These are phyloP conservation scores for Apamea epomidion DNA, from an alignment of 2,888 invertebrate species.

Conservation along the genomic window DNA sequence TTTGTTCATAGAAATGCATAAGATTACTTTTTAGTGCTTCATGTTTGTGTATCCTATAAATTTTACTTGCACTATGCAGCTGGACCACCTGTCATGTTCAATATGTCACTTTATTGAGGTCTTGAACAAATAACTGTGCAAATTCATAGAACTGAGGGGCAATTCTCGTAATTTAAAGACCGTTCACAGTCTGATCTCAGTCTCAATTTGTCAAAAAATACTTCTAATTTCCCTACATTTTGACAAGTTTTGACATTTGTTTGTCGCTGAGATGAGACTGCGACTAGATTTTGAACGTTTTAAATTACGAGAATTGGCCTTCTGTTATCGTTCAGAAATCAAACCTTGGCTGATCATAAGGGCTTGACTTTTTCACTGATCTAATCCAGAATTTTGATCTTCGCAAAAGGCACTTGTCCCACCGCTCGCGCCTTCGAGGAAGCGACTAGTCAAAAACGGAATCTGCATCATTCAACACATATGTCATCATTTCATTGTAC, in stretches of 20 bases:
- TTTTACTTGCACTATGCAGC: constrained; percentile 6
- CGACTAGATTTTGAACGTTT: too few species aligned
- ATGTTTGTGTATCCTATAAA: constrained; percentile 31
- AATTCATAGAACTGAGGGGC: background rate
- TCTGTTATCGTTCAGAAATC: too few species aligned
- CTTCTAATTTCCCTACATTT: too few species aligned
- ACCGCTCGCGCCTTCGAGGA: background rate
- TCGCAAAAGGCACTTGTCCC: background rate
- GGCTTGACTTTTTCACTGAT: background rate
- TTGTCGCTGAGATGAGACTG: too few species aligned
- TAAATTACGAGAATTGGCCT: too few species aligned
- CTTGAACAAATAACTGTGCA: background rate
- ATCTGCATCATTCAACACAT: background rate
- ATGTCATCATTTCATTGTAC: background rate
- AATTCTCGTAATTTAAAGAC: too few species aligned
- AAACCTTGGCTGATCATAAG: background rate
- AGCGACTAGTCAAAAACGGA: background rate
- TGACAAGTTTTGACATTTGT: too few species aligned
- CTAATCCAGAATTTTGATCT: background rate
- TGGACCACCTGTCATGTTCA: constrained; percentile 3
- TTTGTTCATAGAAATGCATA: constrained; percentile 50
- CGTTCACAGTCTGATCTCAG: too few species aligned
- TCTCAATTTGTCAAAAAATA: too few species aligned
- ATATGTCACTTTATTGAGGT: background rate
- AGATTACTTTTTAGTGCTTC: constrained; percentile 43